A percentile compares a stretch with the other conserved stretches of the same genome.
phyloP scores from a whole-genome alignment of 2,888 invertebrate species.

The Tetragonula carbonaria region DNA sequence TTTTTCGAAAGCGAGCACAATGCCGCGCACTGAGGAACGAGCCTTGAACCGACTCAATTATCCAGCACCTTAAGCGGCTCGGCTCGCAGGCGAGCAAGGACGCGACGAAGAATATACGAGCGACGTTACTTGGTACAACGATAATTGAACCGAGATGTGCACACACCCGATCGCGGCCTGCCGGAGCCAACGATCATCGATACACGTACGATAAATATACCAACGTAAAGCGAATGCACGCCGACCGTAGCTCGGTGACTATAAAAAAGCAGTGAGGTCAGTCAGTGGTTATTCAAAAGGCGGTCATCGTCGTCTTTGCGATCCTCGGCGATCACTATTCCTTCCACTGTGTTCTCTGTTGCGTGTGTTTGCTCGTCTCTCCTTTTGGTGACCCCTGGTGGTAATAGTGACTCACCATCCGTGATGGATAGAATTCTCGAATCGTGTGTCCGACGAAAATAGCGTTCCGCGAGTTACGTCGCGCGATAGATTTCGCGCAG shows the following conservation, averaged over 20 bases:
- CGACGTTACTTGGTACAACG: conserved; percentile 32
- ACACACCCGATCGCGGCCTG: conserved; percentile 3
- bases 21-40: background rate
- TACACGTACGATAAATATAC: conserved; percentile 12
- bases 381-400: conserved; percentile 53
- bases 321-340: conserved; percentile 56
- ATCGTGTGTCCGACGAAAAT: conserved; percentile 62
- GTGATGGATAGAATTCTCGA: conserved; percentile 55
- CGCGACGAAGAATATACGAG: conserved; percentile 16
- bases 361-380: conserved; percentile 17
- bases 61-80: conserved; percentile 26
- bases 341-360: conserved; percentile 7
- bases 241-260: background rate
- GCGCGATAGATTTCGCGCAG: conserved; percentile 30
- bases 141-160: conserved; percentile 47
- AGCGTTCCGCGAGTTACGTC: conserved; percentile 50
- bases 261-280: conserved; percentile 46
- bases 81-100: conserved; percentile 6
- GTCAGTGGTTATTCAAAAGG: conserved; percentile 54
- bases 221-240: background rate
- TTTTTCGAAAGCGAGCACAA: background rate
- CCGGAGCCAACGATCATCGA: background rate
- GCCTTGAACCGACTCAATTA: conserved; percentile 42
- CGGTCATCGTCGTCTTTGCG: conserved; percentile 36
- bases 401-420: conserved; percentile 66